Conservation (phyloP, 2,113 vertebrate species). For the Dasyornis broadbenti region DNA sequence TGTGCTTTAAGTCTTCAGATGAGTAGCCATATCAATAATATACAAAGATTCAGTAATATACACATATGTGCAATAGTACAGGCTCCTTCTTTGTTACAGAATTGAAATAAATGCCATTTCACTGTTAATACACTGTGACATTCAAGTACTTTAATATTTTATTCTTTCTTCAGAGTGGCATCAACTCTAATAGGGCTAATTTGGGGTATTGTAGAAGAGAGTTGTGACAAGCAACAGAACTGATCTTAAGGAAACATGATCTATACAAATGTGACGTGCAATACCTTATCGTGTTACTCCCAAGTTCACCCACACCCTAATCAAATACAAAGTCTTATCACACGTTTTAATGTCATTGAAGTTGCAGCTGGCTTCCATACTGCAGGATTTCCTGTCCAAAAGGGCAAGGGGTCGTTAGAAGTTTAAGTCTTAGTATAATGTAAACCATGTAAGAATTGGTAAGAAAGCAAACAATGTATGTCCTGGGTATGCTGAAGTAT, state of each 20-base stretch:
- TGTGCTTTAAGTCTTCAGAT: background rate
- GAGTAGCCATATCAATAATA: background rate
- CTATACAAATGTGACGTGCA: background rate
- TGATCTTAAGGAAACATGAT: slow-evolving; percentile 35
- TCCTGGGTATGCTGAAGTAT: background rate
- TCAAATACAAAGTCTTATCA: slow-evolving; percentile 46
- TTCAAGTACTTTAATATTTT: slow-evolving; percentile 59
- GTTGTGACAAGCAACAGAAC: slow-evolving; percentile 9
- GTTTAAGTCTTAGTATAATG: background rate
- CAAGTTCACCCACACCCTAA: slow-evolving; percentile 32
- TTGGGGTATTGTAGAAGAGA: slow-evolving; percentile 47
- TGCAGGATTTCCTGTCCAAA: slow-evolving; percentile 67
- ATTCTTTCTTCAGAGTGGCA: slow-evolving; percentile 56
- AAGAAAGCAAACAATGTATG: background rate
- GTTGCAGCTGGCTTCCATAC: slow-evolving; percentile 40
- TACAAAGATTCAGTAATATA: background rate
- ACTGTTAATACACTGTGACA: slow-evolving; percentile 20
- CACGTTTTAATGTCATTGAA: slow-evolving; percentile 10
- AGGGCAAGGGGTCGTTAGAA: slow-evolving; percentile 2
- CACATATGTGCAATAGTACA: background rate
- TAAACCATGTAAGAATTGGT: background rate
- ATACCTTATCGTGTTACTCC: slow-evolving; percentile 18
- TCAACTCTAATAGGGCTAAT: slow-evolving; percentile 54
- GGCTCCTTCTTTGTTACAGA: background rate
- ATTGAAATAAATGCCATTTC: slow-evolving; percentile 29